phyloP scores from a whole-genome alignment of 2,113 vertebrate genomes.

The Pteronura brasiliensis region DNA sequence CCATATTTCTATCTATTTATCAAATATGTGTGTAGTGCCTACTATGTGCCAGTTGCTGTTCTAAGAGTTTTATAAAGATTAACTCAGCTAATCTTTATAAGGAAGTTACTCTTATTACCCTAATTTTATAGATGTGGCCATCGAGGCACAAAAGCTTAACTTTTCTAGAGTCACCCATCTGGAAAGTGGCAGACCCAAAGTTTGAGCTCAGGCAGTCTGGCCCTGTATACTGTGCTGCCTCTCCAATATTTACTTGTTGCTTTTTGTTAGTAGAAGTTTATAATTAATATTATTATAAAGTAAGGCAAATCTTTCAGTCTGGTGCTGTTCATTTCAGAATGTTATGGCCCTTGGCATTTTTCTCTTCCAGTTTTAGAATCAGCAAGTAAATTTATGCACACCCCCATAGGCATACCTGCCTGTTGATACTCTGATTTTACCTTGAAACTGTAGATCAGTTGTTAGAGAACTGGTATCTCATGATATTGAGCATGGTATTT shows the following conservation, averaged over 20 bases:
- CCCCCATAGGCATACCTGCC: neutral
- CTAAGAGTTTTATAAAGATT: neutral
- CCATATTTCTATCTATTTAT: neutral
- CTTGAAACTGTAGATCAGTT: neutral
- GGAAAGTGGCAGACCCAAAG: neutral
- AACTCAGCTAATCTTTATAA: neutral
- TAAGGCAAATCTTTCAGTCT: neutral
- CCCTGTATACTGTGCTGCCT: neutral
- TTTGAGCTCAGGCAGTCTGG: neutral
- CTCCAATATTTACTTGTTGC: neutral
- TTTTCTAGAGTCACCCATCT: neutral
- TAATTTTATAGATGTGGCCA: neutral
- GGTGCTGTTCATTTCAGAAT: neutral
- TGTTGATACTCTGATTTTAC: neutral
- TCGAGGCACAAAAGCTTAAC: neutral
- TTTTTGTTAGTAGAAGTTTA: neutral
- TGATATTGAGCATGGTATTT: neutral
- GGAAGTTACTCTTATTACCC: neutral
- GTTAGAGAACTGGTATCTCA: neutral
- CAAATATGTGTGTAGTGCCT: neutral
- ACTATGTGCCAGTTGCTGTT: neutral
- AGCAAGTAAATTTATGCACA: neutral
- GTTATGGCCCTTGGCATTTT: neutral
- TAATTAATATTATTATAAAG: neutral
- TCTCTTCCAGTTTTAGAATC: neutral